Base-by-base conservation (phyloP, 2,113 vertebrate genomes). In the Corapipo altera region DNA sequence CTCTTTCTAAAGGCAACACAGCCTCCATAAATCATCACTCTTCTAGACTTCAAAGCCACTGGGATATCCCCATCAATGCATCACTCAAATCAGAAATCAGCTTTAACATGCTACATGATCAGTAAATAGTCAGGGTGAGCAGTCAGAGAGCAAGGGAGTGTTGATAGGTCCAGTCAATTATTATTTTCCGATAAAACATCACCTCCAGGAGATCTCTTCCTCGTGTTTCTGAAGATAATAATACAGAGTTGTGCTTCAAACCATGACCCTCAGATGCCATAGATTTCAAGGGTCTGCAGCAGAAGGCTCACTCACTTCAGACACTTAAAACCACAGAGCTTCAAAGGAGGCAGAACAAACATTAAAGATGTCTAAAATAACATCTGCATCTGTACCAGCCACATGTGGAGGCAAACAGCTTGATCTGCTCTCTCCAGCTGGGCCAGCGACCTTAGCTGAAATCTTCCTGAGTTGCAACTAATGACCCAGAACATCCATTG, bases 131-230 rank as follows among this genome's bases (percentile, higher is more conserved):
- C 85, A 66, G 78, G 77, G 81, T 93, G 23, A 55, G 80, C 93
- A 95, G 92, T 80, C 92, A 67, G 89, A 81, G 58, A 71, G 74
- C 87, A 96, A 94, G 90, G 8, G 6, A 94, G 71, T 49, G 91
- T 77, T 88, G 72, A 93, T 64, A 91, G 94, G 76, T 92, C 71
- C 89, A 76, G 61, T 92, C 95, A 91, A 85, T 93, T 95, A 69
- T 90, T 83, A 91, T 81, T 95, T 71, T 93, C 82, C 90, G 54
- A 88, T 83, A 82, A 95, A 95, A 85, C 69, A 92, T 3, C 80
- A 88, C 54, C 76, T 84, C 78, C 77, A 75, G 71, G 66, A 96
- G 91, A 58, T 91, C 91, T 91, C 91, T 88, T 80, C 43, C 39
- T 92, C 51, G 48, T 89, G 43, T 78, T 89, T 91, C 84, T 92